Percentiles rank a stretch among this genome's conserved stretches.
These are phyloP conservation scores for Anabas testudineus DNA, from an alignment of 2,797 vertebrate species.

Conservation along the genomic window DNA sequence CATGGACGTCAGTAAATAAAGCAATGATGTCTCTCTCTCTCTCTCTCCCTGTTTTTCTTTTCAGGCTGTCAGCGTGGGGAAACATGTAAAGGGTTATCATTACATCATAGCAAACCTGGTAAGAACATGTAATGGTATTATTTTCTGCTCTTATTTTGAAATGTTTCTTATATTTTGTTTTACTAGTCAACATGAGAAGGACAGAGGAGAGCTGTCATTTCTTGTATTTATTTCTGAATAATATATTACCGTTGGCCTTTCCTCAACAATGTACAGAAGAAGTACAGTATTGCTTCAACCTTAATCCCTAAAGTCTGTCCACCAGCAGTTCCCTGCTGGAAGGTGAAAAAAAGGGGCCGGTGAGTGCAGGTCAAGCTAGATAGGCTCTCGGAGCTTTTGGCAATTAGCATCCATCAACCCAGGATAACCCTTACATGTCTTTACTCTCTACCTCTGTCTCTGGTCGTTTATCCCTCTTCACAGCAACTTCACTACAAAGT, in stretches of 20 bases:
- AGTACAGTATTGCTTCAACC: slow-evolving; percentile 43
- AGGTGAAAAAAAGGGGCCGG: slow-evolving; percentile 35
- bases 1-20: neutral
- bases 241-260: slow-evolving; percentile 16
- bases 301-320: slow-evolving; percentile 57
- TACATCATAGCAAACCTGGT: slow-evolving; percentile 99
- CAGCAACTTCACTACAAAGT: slow-evolving; percentile 39
- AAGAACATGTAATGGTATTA: slow-evolving; percentile 69
- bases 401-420: slow-evolving; percentile 70
- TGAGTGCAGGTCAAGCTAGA: slow-evolving; percentile 50
- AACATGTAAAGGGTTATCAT: slow-evolving; percentile 98
- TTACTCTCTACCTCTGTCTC: slow-evolving; percentile 41
- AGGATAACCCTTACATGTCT: slow-evolving; percentile 48
- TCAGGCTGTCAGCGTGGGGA: slow-evolving; percentile 97
- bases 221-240: slow-evolving; percentile 1
- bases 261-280: slow-evolving; percentile 33
- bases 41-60: slow-evolving; percentile 30
- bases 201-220: too few relatives aligned
- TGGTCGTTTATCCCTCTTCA: slow-evolving; percentile 41
- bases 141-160: slow-evolving; percentile 14
- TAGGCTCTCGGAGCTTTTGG: slow-evolving; percentile 59
- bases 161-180: too few relatives aligned
- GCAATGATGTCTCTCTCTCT: slow-evolving; percentile 18
- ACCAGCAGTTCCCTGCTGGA: slow-evolving; percentile 39
- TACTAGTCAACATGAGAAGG: too few relatives aligned